Percentiles rank a stretch among this genome's conserved stretches.
phyloP scores from a whole-genome alignment of 2,113 vertebrate genomes.

The Cheilinus undulatus region DNA sequence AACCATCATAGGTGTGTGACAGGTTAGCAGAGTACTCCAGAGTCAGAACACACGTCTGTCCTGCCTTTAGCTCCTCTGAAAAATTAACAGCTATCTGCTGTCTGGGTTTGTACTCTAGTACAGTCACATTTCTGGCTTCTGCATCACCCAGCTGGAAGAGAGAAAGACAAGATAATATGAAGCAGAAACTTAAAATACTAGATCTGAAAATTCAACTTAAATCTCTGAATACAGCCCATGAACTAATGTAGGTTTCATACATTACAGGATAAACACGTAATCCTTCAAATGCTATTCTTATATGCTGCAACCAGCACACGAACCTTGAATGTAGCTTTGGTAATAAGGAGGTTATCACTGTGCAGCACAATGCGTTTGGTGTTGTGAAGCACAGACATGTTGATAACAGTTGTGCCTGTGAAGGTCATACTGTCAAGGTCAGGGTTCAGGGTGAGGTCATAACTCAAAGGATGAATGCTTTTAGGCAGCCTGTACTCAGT shows the following conservation, averaged over 20 bases:
- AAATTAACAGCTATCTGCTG: slow-evolving; percentile 91
- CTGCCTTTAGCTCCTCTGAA: slow-evolving; percentile 83
- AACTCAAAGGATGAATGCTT: slow-evolving; percentile 87
- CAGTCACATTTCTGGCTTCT: slow-evolving; percentile 59
- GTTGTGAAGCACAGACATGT: slow-evolving; percentile 80
- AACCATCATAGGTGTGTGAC: slow-evolving; percentile 89
- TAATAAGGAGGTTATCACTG: slow-evolving; percentile 88
- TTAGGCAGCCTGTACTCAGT: slow-evolving; percentile 87
- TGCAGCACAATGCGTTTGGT: slow-evolving; percentile 90
- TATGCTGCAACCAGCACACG: neutral
- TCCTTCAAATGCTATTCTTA: neutral
- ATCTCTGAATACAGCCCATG: neutral
- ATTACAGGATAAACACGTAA: neutral
- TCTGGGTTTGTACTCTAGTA: slow-evolving; percentile 88
- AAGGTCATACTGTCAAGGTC: slow-evolving; percentile 89
- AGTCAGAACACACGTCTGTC: slow-evolving; percentile 84
- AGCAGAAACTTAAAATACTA: neutral
- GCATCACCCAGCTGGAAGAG: slow-evolving; percentile 60
- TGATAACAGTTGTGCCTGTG: slow-evolving; percentile 86
- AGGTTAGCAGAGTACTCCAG: slow-evolving; percentile 88
- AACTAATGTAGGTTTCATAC: neutral
- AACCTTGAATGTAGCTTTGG: slow-evolving; percentile 79
- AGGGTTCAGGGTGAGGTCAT: slow-evolving; percentile 88
- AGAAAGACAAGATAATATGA: neutral
- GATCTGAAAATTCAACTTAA: neutral